Evolutionary conservation across 2,888 invertebrate genomes (phyloP).

Genomic region (Parnassius apollo): DNA sequence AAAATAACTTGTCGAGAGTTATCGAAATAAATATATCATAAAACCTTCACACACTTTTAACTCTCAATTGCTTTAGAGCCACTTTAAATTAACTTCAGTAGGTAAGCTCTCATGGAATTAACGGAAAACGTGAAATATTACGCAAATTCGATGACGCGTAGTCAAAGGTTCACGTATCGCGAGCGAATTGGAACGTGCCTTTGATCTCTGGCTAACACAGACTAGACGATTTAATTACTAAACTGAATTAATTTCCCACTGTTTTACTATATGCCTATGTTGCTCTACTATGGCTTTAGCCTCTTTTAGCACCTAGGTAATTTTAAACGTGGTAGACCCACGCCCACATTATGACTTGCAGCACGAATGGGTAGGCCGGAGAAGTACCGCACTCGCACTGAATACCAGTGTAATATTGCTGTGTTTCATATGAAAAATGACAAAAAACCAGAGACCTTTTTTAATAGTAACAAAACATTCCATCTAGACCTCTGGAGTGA

Average conservation of each 20-base stretch:
- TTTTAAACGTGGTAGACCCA: too few relatives aligned
- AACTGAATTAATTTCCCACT: constrained; percentile 9
- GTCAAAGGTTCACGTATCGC: constrained; percentile 19
- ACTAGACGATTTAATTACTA: constrained; percentile 6
- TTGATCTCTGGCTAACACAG: constrained; percentile 24
- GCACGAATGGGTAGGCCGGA: too few relatives aligned
- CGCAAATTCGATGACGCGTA: constrained; percentile 12
- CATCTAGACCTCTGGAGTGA: too few relatives aligned
- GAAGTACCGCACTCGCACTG: too few relatives aligned
- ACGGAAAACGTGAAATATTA: too few relatives aligned
- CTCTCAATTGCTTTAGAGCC: constrained; percentile 4
- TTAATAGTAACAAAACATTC: too few relatives aligned
- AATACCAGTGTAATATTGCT: too few relatives aligned
- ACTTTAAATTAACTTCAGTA: constrained; percentile 10
- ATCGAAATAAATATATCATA: background rate
- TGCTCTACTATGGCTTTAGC: background rate
- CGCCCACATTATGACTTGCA: too few relatives aligned
- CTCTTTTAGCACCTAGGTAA: too few relatives aligned
- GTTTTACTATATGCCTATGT: constrained; percentile 1
- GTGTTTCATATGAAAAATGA: too few relatives aligned
- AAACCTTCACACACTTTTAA: constrained; percentile 14
- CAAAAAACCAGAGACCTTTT: too few relatives aligned
- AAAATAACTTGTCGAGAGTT: constrained; percentile 1
- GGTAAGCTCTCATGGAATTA: background rate
- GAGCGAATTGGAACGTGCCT: constrained; percentile 24